Evolutionary conservation across 1,140 invertebrate genomes (phyloP).

Genomic region (Eupeodes corollae): DNA sequence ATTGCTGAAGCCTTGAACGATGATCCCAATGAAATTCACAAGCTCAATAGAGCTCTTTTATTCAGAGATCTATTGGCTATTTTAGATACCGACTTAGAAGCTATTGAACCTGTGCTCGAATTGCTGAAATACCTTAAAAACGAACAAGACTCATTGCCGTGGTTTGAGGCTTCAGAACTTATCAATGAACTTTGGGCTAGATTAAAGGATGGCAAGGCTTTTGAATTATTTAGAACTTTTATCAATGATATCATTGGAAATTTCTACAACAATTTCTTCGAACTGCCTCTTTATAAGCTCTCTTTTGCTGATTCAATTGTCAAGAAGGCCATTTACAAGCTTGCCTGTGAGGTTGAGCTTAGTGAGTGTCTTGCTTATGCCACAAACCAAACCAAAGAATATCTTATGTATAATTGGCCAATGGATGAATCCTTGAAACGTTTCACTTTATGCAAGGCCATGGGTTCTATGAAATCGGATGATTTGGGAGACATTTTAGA

Average conservation of each 20-base stretch:
- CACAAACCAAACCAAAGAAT: too few species aligned
- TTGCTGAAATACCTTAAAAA: conserved; percentile 45
- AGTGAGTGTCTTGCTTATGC: too few species aligned
- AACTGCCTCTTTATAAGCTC: conserved; percentile 37
- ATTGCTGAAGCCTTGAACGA: conserved; percentile 40
- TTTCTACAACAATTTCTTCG: conserved; percentile 16
- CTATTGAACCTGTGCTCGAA: conserved; percentile 10
- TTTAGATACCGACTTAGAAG: conserved; percentile 30
- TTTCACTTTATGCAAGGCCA: too few species aligned
- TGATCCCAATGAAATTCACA: conserved; percentile 40
- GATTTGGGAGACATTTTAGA: too few species aligned
- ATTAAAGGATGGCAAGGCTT: too few species aligned
- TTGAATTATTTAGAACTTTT: conserved; percentile 11
- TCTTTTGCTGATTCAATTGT: neutral
- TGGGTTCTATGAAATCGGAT: too few species aligned
- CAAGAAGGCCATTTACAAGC: too few species aligned
- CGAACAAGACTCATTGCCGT: conserved; percentile 44
- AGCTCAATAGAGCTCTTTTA: conserved; percentile 49
- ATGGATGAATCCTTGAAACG: too few species aligned
- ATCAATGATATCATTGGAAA: conserved; percentile 14
- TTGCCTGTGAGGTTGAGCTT: too few species aligned
- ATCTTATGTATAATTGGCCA: too few species aligned
- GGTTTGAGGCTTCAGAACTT: conserved; percentile 25
- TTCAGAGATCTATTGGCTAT: conserved; percentile 42
- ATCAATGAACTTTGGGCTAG: too few species aligned